A percentile compares a stretch with the other conserved stretches of the same genome.
These are phyloP conservation scores for Pholis gunnellus DNA, from an alignment of 2,113 vertebrate species.

Conservation along the genomic window DNA sequence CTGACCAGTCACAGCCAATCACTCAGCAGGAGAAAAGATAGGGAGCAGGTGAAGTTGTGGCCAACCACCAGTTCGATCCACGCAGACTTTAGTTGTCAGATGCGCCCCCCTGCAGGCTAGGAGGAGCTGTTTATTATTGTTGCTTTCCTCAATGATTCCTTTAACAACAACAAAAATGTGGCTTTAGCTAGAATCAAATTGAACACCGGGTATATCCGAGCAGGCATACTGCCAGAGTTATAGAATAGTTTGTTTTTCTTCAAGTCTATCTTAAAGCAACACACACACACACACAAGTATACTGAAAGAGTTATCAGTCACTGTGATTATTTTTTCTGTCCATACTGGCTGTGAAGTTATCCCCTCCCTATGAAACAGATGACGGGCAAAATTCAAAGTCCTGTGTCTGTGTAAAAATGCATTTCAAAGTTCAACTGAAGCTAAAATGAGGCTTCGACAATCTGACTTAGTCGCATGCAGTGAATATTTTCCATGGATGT, in stretches of 20 bases:
- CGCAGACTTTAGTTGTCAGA: slow-evolving; percentile 16
- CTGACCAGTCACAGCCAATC: slow-evolving; percentile 64
- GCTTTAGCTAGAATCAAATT: background rate
- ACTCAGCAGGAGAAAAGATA: slow-evolving; percentile 36
- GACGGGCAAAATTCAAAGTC: slow-evolving; percentile 23
- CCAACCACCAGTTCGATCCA: slow-evolving; percentile 10
- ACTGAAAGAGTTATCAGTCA: background rate
- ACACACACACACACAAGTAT: background rate
- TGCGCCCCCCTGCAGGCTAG: slow-evolving; percentile 39
- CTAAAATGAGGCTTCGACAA: background rate
- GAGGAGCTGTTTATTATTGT: slow-evolving; percentile 9
- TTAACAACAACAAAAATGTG: background rate
- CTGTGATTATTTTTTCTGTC: slow-evolving; percentile 5
- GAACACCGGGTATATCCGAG: background rate
- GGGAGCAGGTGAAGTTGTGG: slow-evolving; percentile 63
- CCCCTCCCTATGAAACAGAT: slow-evolving; percentile 35
- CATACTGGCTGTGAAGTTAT: background rate
- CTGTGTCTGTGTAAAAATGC: slow-evolving; percentile 14
- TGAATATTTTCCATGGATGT: slow-evolving; percentile 10
- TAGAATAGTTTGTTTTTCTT: slow-evolving; percentile 5
- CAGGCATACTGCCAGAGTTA: slow-evolving; percentile 3
- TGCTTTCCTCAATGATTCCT: slow-evolving; percentile 7
- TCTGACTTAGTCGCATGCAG: background rate
- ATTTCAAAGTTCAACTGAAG: slow-evolving; percentile 12
- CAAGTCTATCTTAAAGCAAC: slow-evolving; percentile 1